Conservation (phyloP, 2,797 vertebrate species). For the Eidolon dupreanum region DNA sequence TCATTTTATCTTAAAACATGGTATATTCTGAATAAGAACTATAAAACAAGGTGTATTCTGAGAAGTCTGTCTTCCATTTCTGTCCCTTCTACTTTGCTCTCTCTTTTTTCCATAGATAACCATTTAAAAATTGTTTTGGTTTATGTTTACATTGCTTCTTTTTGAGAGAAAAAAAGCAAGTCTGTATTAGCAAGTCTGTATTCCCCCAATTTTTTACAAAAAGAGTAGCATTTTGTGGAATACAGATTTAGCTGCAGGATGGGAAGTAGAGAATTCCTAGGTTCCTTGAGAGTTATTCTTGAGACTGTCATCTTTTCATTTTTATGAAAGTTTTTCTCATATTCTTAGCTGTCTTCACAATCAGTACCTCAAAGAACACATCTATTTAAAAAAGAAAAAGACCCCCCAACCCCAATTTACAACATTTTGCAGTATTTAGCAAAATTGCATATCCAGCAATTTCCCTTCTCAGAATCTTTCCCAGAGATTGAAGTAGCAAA, state of each 20-base stretch:
- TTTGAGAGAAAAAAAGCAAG: background rate
- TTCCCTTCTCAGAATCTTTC: background rate
- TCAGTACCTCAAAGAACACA: background rate
- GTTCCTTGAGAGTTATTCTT: background rate
- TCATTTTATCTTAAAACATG: slow-evolving; percentile 15
- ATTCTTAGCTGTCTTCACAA: background rate
- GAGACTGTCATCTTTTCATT: background rate
- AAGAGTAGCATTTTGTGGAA: background rate
- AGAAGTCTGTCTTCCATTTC: background rate
- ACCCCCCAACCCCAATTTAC: background rate
- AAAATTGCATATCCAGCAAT: background rate
- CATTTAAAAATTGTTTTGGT: background rate
- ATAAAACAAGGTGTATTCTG: background rate
- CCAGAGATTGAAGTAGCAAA: background rate
- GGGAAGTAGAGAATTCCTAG: background rate
- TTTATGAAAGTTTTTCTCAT: background rate
- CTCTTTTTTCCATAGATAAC: slow-evolving; percentile 1
- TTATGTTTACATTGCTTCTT: background rate
- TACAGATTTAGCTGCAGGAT: background rate
- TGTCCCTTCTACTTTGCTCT: background rate
- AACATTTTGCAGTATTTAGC: background rate
- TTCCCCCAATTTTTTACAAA: background rate
- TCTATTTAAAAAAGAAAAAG: background rate
- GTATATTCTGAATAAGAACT: background rate
- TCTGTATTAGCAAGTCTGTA: background rate